A percentile compares a stretch with the other conserved stretches of the same genome.
phyloP scores from a whole-genome alignment of 2,888 invertebrate genomes.

The Limnephilus marmoratus region DNA sequence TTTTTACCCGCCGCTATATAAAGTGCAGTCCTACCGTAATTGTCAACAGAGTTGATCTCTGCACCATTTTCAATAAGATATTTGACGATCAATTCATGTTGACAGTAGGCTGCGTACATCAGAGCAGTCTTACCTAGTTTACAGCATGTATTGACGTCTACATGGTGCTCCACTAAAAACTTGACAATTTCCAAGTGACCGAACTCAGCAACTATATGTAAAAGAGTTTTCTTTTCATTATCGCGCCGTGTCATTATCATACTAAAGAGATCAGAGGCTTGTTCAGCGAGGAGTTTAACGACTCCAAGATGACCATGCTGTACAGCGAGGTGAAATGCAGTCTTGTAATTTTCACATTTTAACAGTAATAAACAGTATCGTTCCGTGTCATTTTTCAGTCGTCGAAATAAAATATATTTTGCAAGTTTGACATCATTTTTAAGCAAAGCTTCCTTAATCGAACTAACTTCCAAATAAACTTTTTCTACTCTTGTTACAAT shows the following conservation, averaged over 20 bases:
- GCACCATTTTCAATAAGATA: neutral
- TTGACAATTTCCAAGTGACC: neutral
- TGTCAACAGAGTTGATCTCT: neutral
- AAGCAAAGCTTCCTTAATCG: no score
- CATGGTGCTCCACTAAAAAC: neutral
- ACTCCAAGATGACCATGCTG: neutral
- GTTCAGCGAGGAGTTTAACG: neutral
- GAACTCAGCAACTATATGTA: neutral
- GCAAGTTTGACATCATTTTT: no score
- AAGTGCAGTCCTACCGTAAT: neutral
- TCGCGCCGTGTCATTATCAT: neutral
- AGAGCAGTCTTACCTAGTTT: neutral
- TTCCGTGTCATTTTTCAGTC: neutral
- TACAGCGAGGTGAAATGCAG: neutral
- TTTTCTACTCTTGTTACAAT: no score
- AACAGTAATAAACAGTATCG: neutral
- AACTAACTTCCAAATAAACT: no score
- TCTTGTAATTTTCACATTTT: neutral
- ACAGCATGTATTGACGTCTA: neutral
- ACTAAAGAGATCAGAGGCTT: neutral
- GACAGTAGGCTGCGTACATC: neutral
- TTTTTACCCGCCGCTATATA: neutral
- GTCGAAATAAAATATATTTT: no score
- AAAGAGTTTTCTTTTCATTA: neutral
- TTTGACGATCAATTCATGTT: neutral